Conservation (phyloP, 2,888 invertebrate genomes). For the Drosophila colorata region DNA sequence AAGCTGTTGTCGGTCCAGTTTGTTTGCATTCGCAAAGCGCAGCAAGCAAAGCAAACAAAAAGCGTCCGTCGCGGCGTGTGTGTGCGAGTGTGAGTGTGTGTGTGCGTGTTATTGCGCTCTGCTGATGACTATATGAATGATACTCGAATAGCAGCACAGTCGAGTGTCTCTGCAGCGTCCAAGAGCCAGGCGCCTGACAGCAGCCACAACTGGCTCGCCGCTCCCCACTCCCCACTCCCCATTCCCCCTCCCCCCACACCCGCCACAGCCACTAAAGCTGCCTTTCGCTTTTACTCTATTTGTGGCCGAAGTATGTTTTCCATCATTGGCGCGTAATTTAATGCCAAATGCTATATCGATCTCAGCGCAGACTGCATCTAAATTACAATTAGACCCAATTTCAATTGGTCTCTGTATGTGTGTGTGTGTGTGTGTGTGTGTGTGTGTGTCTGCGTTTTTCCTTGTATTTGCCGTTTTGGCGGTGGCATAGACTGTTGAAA, state of each 20-base stretch:
- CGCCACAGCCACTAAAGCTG: too few species aligned
- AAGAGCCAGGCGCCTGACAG: constrained; percentile 31
- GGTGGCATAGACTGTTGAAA: constrained; percentile 13
- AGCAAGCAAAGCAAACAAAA: constrained; percentile 55
- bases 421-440: neutral
- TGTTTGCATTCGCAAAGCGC: constrained; percentile 65
- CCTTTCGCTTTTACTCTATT: neutral
- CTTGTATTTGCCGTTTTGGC: constrained; percentile 32
- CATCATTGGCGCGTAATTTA: constrained; percentile 54
- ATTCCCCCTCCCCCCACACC: neutral
- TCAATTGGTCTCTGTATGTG: constrained; percentile 11
- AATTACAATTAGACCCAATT: constrained; percentile 73
- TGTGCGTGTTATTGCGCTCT: constrained; percentile 19
- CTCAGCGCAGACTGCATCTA: constrained; percentile 55
- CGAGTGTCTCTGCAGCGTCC: constrained; percentile 30
- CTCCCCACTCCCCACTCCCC: neutral
- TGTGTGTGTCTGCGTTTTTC: constrained; percentile 9
- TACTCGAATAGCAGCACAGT: constrained; percentile 47
- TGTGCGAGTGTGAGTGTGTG: constrained; percentile 6
- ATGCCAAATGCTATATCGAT: constrained; percentile 55
- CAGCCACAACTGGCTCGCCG: neutral
- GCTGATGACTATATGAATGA: constrained; percentile 60
- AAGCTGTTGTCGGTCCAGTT: constrained; percentile 1
- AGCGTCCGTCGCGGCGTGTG: constrained; percentile 3
- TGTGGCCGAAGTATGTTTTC: constrained; percentile 15